Evolutionary conservation across 2,888 invertebrate genomes (phyloP).

Genomic region (Campopleginae sp.): DNA sequence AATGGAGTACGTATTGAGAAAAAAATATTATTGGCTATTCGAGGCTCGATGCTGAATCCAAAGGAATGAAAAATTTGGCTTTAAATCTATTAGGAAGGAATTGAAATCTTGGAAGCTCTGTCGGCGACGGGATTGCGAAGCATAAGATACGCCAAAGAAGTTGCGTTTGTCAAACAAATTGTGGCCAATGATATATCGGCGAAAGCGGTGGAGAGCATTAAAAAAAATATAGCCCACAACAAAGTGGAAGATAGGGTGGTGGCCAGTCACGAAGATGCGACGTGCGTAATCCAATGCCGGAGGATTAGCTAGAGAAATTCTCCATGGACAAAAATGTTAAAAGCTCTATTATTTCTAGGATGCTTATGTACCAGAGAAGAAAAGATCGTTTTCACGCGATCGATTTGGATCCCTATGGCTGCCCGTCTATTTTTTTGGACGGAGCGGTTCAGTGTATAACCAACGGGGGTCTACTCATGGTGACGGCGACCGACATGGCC

Average conservation of each 20-base stretch:
- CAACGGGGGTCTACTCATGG: conserved; percentile 94
- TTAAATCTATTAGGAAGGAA: conserved; percentile 84
- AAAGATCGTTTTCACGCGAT: conserved; percentile 92
- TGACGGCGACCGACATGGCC: conserved; percentile 99
- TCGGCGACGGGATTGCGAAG: conserved; percentile 98
- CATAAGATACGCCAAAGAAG: conserved; percentile 98
- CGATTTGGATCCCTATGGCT: conserved; percentile 99
- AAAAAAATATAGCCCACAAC: conserved; percentile 91
- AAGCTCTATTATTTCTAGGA: conserved; percentile 85
- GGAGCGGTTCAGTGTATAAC: conserved; percentile 92
- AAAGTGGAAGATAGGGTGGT: conserved; percentile 90
- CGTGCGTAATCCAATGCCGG: conserved; percentile 88
- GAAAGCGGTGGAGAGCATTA: conserved; percentile 94
- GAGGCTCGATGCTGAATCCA: not conserved
- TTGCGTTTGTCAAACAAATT: conserved; percentile 91
- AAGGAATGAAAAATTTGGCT: no score
- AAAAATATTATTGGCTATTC: not conserved
- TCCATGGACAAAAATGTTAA: not conserved
- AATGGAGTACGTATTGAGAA: conserved; percentile 7
- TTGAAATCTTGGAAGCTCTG: conserved; percentile 95
- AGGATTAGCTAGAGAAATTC: no score
- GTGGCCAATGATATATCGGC: conserved; percentile 96
- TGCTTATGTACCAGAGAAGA: conserved; percentile 93
- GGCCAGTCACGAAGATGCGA: conserved; percentile 94
- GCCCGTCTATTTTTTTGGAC: conserved; percentile 96